Conservation (phyloP, 2,113 vertebrate species). For the Microcebus ravelobensis region DNA sequence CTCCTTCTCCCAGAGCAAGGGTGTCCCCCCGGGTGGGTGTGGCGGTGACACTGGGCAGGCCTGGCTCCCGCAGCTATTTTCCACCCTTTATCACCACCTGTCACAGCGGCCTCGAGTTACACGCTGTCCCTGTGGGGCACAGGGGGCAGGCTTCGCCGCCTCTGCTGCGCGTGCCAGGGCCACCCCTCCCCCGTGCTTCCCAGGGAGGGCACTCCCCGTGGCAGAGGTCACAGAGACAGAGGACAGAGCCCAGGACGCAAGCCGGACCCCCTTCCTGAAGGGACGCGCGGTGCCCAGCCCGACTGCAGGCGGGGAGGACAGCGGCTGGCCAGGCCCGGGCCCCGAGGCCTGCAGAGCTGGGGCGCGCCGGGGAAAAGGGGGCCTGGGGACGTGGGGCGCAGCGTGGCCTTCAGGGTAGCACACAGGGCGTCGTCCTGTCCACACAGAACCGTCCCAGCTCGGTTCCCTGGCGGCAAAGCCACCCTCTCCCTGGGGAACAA, state of each 20-base stretch:
- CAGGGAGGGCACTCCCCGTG: too few species aligned
- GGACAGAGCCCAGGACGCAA: not conserved
- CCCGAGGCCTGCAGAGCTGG: not conserved
- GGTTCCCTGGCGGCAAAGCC: not conserved
- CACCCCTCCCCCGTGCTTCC: rapidly evolving
- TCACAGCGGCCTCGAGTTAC: conserved; percentile 24
- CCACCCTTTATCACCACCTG: conserved; percentile 63
- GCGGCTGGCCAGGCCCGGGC: not conserved
- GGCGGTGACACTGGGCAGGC: not conserved
- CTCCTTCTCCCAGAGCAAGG: not conserved
- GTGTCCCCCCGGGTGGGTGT: rapidly evolving
- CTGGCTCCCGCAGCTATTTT: conserved; percentile 47
- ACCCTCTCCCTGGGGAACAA: rapidly evolving
- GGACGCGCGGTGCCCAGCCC: rapidly evolving
- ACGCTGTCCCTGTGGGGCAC: not conserved
- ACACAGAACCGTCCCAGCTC: too few species aligned
- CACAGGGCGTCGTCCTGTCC: not conserved
- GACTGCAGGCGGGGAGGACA: too few species aligned
- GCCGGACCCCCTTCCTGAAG: not conserved
- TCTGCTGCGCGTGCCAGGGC: not conserved
- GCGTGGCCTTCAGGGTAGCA: too few species aligned
- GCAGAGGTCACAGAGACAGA: not conserved
- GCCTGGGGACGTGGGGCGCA: too few species aligned
- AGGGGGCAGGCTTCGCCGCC: not conserved
- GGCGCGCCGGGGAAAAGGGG: too few species aligned